Conservation (phyloP, 2,113 vertebrate genomes). For the Chloropsis cyanopogon region DNA sequence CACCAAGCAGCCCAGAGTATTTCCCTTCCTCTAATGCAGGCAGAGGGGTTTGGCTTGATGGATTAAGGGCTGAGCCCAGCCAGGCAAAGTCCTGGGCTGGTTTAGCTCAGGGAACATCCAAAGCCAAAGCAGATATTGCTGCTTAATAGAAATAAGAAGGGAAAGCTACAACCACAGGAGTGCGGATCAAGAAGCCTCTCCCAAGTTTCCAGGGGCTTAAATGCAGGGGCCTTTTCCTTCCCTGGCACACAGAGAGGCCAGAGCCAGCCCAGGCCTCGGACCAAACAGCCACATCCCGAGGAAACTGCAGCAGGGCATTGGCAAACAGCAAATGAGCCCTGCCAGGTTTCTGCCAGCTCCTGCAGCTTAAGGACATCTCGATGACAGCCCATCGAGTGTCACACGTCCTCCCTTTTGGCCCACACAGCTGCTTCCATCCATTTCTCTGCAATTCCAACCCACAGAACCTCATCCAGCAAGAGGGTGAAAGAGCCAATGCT, state of each 20-base stretch:
- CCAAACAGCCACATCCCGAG: not conserved
- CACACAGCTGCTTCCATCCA: not conserved
- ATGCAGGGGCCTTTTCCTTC: not conserved
- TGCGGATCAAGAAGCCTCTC: not conserved
- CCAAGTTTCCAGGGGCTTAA: not conserved
- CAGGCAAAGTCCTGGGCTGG: conserved; percentile 1
- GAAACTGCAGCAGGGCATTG: not conserved
- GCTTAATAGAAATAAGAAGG: conserved; percentile 1
- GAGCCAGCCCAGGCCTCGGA: not conserved
- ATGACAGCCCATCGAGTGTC: not conserved
- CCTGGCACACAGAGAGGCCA: not conserved
- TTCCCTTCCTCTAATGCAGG: not conserved
- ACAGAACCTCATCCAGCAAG: not conserved
- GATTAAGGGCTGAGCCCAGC: conserved; percentile 7
- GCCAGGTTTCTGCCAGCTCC: not conserved
- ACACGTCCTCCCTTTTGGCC: not conserved
- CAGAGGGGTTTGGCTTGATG: not conserved
- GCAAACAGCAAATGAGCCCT: not conserved
- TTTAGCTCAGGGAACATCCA: not conserved
- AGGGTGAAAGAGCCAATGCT: not conserved
- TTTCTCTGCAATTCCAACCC: not conserved
- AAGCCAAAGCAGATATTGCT: conserved; percentile 24
- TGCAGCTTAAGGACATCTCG: not conserved
- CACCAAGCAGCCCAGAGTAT: not conserved
- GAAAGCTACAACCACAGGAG: not conserved